Percentiles rank a stretch among this genome's conserved stretches.
phyloP scores from a whole-genome alignment of 2,113 vertebrate genomes.

The Trinectes maculatus region DNA sequence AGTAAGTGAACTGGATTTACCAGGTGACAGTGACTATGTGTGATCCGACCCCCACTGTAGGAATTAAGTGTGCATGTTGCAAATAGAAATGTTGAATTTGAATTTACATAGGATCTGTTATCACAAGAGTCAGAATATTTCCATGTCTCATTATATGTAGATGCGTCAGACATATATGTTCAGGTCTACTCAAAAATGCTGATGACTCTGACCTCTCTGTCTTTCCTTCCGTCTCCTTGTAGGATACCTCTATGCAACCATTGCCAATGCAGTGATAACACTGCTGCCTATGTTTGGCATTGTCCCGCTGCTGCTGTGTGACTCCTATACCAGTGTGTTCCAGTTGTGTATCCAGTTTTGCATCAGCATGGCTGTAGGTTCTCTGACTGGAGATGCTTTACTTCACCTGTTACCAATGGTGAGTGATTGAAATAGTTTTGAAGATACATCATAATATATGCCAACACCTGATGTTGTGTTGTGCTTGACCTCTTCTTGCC shows the following conservation, averaged over 20 bases:
- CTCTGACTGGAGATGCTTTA: slow-evolving; percentile 87
- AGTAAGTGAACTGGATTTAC: slow-evolving; percentile 63
- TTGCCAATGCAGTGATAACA: slow-evolving; percentile 86
- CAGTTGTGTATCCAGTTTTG: slow-evolving; percentile 87
- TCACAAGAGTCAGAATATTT: too few species aligned
- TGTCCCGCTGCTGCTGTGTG: slow-evolving; percentile 83
- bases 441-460: neutral
- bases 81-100: too few species aligned
- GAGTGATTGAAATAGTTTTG: slow-evolving; percentile 8
- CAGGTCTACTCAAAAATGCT: too few species aligned
- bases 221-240: neutral
- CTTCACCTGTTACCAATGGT: slow-evolving; percentile 89
- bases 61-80: too few species aligned
- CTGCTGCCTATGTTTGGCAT: slow-evolving; percentile 82
- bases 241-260: slow-evolving; percentile 88
- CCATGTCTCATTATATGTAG: too few species aligned
- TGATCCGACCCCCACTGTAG: neutral
- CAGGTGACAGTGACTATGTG: neutral
- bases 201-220: neutral
- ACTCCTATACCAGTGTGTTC: slow-evolving; percentile 75
- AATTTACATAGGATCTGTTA: too few species aligned
- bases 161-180: too few species aligned
- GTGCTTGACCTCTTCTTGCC: neutral
- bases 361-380: slow-evolving; percentile 89
- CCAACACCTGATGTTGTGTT: too few species aligned